Percentiles rank a stretch among this genome's conserved stretches.
Conservation (phyloP, 2,113 vertebrate species). For the Micronycteris hirsuta region DNA sequence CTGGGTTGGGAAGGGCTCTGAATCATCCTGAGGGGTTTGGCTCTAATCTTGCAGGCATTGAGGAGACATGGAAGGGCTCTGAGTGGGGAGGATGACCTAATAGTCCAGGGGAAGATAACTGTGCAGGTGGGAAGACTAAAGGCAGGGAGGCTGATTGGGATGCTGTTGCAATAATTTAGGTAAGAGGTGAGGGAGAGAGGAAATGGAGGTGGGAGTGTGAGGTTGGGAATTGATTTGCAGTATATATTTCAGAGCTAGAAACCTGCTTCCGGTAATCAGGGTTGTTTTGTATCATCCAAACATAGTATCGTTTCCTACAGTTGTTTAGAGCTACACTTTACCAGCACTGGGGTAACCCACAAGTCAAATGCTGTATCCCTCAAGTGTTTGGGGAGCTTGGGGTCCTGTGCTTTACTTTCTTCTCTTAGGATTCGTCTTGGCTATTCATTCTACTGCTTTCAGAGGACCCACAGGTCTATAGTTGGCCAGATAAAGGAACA, state of each 20-base stretch:
- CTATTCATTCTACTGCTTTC: background rate
- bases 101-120: background rate
- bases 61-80: background rate
- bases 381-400: background rate
- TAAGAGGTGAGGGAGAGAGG: background rate
- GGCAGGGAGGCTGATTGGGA: background rate
- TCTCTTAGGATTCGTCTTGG: background rate
- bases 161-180: background rate
- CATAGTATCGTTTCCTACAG: background rate
- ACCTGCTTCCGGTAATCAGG: background rate
- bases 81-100: background rate
- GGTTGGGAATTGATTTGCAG: background rate
- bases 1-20: background rate
- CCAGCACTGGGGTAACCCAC: background rate
- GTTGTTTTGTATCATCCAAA: background rate
- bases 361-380: background rate
- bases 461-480: background rate
- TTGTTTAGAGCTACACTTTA: background rate
- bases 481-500: background rate
- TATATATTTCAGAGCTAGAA: background rate
- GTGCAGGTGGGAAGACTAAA: background rate
- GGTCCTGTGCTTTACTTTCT: background rate
- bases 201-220: background rate
- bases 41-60: background rate
- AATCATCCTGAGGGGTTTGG: background rate